phyloP scores from a whole-genome alignment of 2,113 vertebrate genomes.

The Nothocercus nigrocapillus region DNA sequence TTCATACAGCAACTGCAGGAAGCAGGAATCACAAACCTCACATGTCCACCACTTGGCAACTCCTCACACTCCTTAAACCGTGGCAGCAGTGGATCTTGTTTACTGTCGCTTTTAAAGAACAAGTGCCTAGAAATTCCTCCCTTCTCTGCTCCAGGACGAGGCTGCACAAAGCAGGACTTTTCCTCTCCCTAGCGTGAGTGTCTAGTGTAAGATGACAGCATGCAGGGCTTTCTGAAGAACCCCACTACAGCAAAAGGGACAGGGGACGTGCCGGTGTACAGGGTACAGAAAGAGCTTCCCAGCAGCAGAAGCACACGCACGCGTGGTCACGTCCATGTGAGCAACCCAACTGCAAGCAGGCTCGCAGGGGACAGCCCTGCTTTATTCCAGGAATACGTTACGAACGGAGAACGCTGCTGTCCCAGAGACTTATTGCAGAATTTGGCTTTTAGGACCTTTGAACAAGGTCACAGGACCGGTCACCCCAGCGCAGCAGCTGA shows the following conservation, averaged over 20 bases:
- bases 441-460: background rate
- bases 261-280: background rate
- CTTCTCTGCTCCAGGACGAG: background rate
- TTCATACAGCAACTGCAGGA: background rate
- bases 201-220: background rate
- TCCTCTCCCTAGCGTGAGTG: background rate
- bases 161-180: background rate
- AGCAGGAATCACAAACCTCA: background rate
- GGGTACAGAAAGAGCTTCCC: background rate
- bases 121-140: background rate
- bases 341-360: background rate
- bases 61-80: accelerated
- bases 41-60: accelerated
- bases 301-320: background rate
- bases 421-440: background rate
- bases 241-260: background rate
- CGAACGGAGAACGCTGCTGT: background rate
- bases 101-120: background rate
- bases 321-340: background rate
- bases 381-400: background rate
- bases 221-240: background rate
- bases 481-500: conserved; percentile 43
- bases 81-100: background rate
- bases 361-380: background rate
- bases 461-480: background rate